A percentile compares a stretch with the other conserved stretches of the same genome.
These are phyloP conservation scores for Drosophila virilis DNA, from an alignment of 1,140 invertebrate species.

Conservation along the genomic window DNA sequence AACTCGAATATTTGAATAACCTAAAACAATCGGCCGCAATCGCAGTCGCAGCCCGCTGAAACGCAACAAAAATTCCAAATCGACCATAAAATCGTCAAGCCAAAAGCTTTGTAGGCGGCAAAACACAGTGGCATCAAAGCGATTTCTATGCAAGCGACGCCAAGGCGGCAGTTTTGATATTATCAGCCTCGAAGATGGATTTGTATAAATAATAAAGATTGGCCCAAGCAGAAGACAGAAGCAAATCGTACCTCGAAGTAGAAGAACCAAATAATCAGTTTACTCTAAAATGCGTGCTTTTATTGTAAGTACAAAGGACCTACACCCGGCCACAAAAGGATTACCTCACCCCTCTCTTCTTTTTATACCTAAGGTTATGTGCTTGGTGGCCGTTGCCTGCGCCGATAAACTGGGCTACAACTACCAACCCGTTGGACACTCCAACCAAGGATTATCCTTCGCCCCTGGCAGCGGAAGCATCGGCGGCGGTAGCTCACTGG, in stretches of 20 bases:
- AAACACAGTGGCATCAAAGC: slow-evolving; percentile 79
- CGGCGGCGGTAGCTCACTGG: slow-evolving; percentile 10
- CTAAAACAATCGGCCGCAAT: slow-evolving; percentile 52
- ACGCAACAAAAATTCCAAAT: slow-evolving; percentile 72
- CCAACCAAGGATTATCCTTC: slow-evolving; percentile 61
- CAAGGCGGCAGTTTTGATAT: slow-evolving; percentile 69
- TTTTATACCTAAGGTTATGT: slow-evolving; percentile 51
- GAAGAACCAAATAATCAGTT: slow-evolving; percentile 59
- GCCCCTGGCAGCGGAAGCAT: slow-evolving; percentile 35
- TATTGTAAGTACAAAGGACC: slow-evolving; percentile 61
- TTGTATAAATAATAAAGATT: slow-evolving; percentile 81
- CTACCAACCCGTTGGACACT: slow-evolving; percentile 72
- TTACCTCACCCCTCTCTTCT: slow-evolving; percentile 11
- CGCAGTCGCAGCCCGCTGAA: slow-evolving; percentile 56
- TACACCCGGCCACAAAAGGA: slow-evolving; percentile 8
- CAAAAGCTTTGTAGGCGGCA: slow-evolving; percentile 75
- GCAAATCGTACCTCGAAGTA: slow-evolving; percentile 58
- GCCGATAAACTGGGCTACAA: slow-evolving; percentile 79
- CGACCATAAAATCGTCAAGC: slow-evolving; percentile 64
- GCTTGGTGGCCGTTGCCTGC: slow-evolving; percentile 72
- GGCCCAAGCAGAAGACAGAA: slow-evolving; percentile 60
- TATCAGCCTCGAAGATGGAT: slow-evolving; percentile 78
- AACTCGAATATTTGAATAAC: slow-evolving; percentile 76
- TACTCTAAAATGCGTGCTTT: slow-evolving; percentile 71
- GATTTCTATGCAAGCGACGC: slow-evolving; percentile 63